Base-by-base conservation (phyloP, 1,140 invertebrate species). In the Drosophila santomea region DNA sequence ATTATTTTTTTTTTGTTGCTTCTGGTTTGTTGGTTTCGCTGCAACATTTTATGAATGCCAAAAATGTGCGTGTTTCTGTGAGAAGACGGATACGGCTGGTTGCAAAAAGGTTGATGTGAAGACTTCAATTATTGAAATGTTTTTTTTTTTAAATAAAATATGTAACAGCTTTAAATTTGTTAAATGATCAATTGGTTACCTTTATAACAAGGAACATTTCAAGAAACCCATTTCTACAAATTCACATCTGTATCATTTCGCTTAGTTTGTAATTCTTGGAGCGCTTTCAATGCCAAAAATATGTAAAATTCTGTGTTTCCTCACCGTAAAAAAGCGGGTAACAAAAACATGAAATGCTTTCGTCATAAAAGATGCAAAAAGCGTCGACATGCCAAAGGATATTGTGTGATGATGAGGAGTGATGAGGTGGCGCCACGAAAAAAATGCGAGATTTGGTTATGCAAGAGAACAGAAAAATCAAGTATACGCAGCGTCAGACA, bases 1-100 rank as follows among this genome's bases (percentile, higher is more conserved):
- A 5, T 25, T 25, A 4, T 25, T 25, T 25, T 25, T 25, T 45
- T 45, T 45, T 39, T 39, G 28, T 57, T 45, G 56, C 38, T 43
- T 43, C 28, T 72, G 59, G 51, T 64, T 44, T 56, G 69, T 39
- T 80, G 63, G 57, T 71, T 59, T 68, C 81, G 61, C 52, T 64
- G 79, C 62, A 88, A 79, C 77, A 88, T 79, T 82, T 88, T 82
- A 83, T 75, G 82, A 83, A 79, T 75, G 60, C 55, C 74, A 66
- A 76, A 79, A 79, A 86, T 88, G 78, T 86, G 82, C 83, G 79
- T 52, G 67, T 32, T 17, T 45, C 15, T 45, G 43, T 45, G 43
- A 4, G 36, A 38, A 47, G 15, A 25, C 6, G 7, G 28, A 1
- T 8, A 32, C 8, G 4, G 6, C 2, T 12, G 11, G 2, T 25